Conservation (phyloP, 2,113 vertebrate genomes). For the Siniperca chuatsi region DNA sequence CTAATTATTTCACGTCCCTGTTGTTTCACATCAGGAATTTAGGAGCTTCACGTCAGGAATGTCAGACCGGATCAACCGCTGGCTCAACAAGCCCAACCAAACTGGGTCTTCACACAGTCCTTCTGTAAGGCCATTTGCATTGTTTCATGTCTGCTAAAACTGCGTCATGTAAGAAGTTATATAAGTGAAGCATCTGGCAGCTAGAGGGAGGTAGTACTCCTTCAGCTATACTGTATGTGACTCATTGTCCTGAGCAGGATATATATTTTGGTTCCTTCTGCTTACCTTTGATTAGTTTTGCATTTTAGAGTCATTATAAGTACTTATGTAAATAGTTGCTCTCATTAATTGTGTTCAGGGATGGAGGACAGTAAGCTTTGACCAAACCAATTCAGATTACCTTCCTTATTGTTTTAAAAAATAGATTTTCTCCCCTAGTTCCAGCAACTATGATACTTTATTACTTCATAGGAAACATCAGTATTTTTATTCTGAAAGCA, state of each 20-base stretch:
- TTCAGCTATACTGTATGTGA: neutral
- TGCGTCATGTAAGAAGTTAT: neutral
- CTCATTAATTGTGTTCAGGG: neutral
- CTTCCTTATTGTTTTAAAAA: neutral
- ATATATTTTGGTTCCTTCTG: neutral
- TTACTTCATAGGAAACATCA: neutral
- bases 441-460: neutral
- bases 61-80: constrained; percentile 89
- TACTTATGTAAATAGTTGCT: neutral
- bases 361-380: neutral
- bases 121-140: constrained; percentile 56
- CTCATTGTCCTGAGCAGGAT: neutral
- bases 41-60: constrained; percentile 84
- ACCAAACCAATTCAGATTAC: neutral
- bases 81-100: constrained; percentile 85
- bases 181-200: neutral
- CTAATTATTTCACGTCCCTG: neutral
- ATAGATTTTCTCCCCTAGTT: neutral
- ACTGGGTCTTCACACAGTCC: constrained; percentile 51
- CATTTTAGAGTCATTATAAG: neutral
- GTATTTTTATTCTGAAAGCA: neutral
- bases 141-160: neutral
- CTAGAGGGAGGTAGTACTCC: constrained; percentile 67
- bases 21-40: constrained; percentile 77
- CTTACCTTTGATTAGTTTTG: neutral